Conservation (phyloP, 2,888 invertebrate genomes). For the Drosophila macrothrix region DNA sequence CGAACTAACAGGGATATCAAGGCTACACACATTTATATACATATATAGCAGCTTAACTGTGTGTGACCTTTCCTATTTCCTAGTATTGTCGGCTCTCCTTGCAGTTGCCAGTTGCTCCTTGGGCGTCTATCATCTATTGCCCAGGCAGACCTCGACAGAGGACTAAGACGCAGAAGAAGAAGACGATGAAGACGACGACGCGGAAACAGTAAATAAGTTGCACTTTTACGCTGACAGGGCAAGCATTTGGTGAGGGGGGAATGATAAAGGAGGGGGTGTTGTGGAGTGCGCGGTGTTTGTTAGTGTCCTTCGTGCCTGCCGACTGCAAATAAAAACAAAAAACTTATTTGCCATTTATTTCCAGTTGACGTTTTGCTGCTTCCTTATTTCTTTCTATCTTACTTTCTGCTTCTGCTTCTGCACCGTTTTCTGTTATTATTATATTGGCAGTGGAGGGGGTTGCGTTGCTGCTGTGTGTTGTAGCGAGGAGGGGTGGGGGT, state of each 20-base stretch:
- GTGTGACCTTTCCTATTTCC: constrained; percentile 10
- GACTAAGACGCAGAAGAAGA: background rate
- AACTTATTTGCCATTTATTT: constrained; percentile 77
- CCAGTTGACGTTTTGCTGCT: constrained; percentile 59
- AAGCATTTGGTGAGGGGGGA: background rate
- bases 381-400: background rate
- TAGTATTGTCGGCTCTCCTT: constrained; percentile 4
- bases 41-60: background rate
- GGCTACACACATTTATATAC: background rate
- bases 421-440: constrained; percentile 53
- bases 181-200: background rate
- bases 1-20: background rate
- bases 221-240: constrained; percentile 69
- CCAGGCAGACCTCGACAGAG: constrained; percentile 13
- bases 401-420: background rate
- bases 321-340: constrained; percentile 63
- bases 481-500: background rate
- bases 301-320: constrained; percentile 64
- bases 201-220: constrained; percentile 77
- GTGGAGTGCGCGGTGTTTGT: background rate
- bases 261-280: background rate
- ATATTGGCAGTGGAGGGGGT: constrained; percentile 57
- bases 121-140: constrained; percentile 27
- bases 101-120: background rate
- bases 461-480: background rate